Conservation (phyloP, 2,113 vertebrate species). For the Machaerirhynchus nigripectus region DNA sequence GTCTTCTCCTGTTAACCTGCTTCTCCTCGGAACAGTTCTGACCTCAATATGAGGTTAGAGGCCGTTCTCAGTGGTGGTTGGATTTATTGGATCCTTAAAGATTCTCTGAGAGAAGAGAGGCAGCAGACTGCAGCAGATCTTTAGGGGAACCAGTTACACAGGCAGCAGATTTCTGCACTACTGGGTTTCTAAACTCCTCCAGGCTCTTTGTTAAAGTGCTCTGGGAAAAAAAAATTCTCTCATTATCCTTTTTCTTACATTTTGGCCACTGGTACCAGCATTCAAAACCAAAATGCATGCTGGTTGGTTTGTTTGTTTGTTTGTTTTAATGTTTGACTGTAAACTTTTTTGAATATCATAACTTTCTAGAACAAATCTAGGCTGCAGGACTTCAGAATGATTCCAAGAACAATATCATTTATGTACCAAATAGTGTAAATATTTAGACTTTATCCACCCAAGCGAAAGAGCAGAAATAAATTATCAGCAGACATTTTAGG, state of each 20-base stretch:
- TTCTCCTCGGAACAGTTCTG: background rate
- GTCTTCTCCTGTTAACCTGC: background rate
- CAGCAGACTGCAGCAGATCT: background rate
- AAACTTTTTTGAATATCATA: background rate
- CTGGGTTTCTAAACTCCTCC: background rate
- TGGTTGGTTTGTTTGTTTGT: background rate
- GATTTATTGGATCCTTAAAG: background rate
- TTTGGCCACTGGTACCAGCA: background rate
- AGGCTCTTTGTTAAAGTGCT: background rate
- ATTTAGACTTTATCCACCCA: background rate
- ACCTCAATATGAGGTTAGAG: background rate
- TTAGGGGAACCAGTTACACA: background rate
- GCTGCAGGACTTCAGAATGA: background rate
- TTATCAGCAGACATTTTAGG: background rate
- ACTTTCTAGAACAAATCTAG: background rate
- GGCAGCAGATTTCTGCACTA: background rate
- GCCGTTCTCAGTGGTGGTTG: background rate
- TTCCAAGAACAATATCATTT: background rate
- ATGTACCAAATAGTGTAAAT: background rate
- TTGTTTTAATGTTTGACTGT: background rate
- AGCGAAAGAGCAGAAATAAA: background rate
- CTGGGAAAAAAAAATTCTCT: background rate
- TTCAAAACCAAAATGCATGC: background rate
- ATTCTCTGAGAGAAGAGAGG: background rate
- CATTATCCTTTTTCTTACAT: background rate